Evolutionary conservation across 2,797 vertebrate genomes (phyloP), one percentile per base, ranked within the genome.

Genomic region (Gobionotothen gibberifrons): DNA sequence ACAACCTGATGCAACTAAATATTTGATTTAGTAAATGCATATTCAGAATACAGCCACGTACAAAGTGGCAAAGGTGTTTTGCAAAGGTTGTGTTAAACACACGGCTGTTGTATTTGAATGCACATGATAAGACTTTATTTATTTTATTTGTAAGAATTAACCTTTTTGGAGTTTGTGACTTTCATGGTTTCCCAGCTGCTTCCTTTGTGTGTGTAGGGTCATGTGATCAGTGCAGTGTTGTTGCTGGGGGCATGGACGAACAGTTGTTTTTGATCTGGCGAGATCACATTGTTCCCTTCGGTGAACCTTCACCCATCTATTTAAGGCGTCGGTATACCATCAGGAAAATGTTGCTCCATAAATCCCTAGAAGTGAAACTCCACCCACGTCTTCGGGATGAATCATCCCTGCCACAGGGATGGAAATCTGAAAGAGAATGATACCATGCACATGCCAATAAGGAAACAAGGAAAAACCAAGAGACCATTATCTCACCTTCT

Each of bases 241-340:
- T 56, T 56, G 49, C 29, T 57, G 9, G 3, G 6, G 39, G 43
- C 29, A 26, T 55, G 39, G 13, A 47, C n/a, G 21, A 14, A 14
- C 42, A 19, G 36, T n/a, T 52, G 36, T 70, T 81, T 39, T 46
- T 14, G 16, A 43, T 46, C 5, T 9, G 12, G 21, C 46, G 48
- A 67, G 19, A 58, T 22, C 32, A 11, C 15, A 22, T 69, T 62
- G 57, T 63, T 79, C 63, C 36, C 39, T 21, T 55, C 12, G 3
- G 19, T 62, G 63, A 85, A 65, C 83, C 51, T 65, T 85, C 54
- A 61, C 80, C 74, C 7, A 72, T 39, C 53, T 76, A 4, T 51
- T n/a, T 19, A 15, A 8, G 32, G 29, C 2, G 7, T 17, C 10
- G n/a, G 26, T 1, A 22, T 22, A 26, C 0, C 9, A 29, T 17